Evolutionary conservation across 2,888 invertebrate genomes (phyloP), one percentile per base, ranked within the genome.

Genomic region (Ophonus ardosiacus): DNA sequence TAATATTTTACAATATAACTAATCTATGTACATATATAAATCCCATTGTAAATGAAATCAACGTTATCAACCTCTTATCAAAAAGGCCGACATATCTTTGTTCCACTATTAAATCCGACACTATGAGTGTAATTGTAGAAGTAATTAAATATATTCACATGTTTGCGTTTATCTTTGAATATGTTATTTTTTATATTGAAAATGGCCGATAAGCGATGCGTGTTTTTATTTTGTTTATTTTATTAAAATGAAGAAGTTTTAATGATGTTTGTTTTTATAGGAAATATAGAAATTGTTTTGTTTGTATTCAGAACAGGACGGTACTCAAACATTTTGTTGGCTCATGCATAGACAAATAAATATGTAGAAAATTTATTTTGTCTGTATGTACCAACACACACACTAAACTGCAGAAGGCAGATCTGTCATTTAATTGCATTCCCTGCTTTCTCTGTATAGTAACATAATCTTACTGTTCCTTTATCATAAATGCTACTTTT

Each of bases 191-290:
- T 68, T 68, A 38, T 74, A 43, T 74, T 74, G 71, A 74, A 74
- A 43, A 74, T 74, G 40, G 71, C 40, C 71, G 71, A 74, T 74
- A 74, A 74, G 71, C 71, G 71, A 74, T 74, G 40, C 17, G 71
- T 43, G 71, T 43, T 74, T 68, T 74, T 74, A 74, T 74, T 74
- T 74, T 74, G 71, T 74, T 43, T 74, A 74, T 74, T 74, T 74
- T 74, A 74, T 74, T 74, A 74, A 74, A 74, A 74, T 74, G 71
- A 74, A 74, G 71, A 74, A 74, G 71, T 74, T 74, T 74, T 74
- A 74, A 74, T 74, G 71, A 74, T 74, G 71, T 74, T 74, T 74
- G 40, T 74, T 74, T 74, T 74, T 74, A 43, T 74, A 74, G 71
- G 71, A 40, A 74, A 43, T 43, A 18, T 74, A 74, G 71, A 74